Conservation (phyloP, 2,113 vertebrate species). For the Zosterops borbonicus region DNA sequence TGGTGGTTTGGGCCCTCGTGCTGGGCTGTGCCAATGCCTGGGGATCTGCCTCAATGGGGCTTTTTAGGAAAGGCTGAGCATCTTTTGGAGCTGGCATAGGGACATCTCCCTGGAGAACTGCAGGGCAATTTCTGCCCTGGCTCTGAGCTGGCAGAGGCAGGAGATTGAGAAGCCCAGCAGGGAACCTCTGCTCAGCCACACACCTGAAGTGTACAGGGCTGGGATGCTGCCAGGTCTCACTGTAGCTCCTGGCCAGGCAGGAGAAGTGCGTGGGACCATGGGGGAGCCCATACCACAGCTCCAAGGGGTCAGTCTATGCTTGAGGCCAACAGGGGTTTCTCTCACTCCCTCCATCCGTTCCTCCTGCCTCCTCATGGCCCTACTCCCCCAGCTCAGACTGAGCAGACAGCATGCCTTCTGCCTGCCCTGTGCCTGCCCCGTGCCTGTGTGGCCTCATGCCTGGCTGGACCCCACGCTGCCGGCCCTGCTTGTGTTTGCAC, state of each 20-base stretch:
- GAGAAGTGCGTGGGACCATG: rapidly evolving
- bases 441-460: background rate
- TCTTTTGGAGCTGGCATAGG: background rate
- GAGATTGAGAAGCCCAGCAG: background rate
- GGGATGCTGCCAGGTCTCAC: rapidly evolving
- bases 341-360: rapidly evolving
- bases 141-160: background rate
- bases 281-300: background rate
- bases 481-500: slow-evolving; percentile 23
- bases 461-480: rapidly evolving
- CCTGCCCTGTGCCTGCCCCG: background rate
- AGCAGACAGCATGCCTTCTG: background rate
- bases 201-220: rapidly evolving
- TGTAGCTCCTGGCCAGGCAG: background rate
- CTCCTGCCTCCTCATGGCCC: background rate
- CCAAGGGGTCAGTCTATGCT: background rate
- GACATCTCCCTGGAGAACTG: background rate
- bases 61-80: background rate
- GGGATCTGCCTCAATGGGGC: background rate
- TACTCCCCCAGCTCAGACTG: background rate
- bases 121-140: background rate
- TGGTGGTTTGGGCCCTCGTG: background rate
- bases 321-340: background rate
- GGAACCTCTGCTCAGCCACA: rapidly evolving
- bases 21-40: background rate